These are phyloP conservation scores for Heliconius cydno DNA, from an alignment of 2,888 invertebrate genomes.

Conservation along the genomic window DNA sequence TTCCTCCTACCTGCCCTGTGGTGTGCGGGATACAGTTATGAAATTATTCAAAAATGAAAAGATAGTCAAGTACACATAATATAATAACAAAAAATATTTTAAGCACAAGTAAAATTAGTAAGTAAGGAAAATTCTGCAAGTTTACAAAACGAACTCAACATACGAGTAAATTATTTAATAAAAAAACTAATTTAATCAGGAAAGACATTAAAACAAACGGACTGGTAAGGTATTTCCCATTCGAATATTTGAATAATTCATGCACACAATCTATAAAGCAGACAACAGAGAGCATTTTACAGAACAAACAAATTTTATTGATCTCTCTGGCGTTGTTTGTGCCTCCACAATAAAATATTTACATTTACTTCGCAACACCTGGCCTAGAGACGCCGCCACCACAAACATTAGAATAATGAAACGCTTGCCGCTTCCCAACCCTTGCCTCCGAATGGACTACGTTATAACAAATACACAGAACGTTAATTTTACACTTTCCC, in stretches of 20 bases:
- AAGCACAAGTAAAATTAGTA: too few species aligned
- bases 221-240: constrained; percentile 68
- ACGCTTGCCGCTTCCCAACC: constrained; percentile 65
- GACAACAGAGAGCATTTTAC: constrained; percentile 79
- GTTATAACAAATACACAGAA: constrained; percentile 40
- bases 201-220: constrained; percentile 78
- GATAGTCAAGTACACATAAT: too few species aligned
- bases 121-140: not conserved
- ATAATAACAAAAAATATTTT: too few species aligned
- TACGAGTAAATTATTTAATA: constrained; percentile 37
- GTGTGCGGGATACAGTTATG: too few species aligned
- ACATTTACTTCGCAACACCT: constrained; percentile 81
- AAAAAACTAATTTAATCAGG: constrained; percentile 68
- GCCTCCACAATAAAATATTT: constrained; percentile 81
- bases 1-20: too few species aligned
- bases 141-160: not conserved
- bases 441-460: constrained; percentile 67
- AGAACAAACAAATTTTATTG: constrained; percentile 84
- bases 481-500: constrained; percentile 35
- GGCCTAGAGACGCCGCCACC: constrained; percentile 68
- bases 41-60: too few species aligned
- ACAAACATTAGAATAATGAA: constrained; percentile 79
- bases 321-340: constrained; percentile 81
- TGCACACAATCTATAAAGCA: constrained; percentile 80
- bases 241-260: constrained; percentile 79